Percentiles rank a stretch among this genome's conserved stretches.
phyloP scores from a whole-genome alignment of 2,888 invertebrate species.

The Phania funesta region DNA sequence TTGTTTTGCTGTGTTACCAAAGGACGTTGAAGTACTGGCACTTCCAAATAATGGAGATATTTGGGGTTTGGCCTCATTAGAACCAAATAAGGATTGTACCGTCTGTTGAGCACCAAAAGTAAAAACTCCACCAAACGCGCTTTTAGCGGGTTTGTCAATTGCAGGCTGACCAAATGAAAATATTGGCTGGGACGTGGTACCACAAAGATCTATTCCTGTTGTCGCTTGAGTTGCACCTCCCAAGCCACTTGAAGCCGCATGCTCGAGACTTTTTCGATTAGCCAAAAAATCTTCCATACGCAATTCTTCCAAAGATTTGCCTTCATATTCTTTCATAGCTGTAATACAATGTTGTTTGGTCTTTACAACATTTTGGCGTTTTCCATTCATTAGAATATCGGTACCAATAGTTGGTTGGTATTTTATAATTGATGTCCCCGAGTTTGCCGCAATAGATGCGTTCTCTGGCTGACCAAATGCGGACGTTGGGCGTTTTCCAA shows the following conservation, averaged over 20 bases:
- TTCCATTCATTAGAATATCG: constrained; percentile 95
- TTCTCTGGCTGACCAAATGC: constrained; percentile 72
- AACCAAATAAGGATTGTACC: constrained; percentile 82
- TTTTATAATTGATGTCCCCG: constrained; percentile 88
- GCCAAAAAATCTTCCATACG: constrained; percentile 95
- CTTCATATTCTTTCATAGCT: constrained; percentile 99
- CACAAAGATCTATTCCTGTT: constrained; percentile 81
- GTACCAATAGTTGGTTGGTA: constrained; percentile 92
- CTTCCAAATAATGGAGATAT: constrained; percentile 81
- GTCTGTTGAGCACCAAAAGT: constrained; percentile 84
- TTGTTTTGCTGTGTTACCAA: constrained; percentile 83
- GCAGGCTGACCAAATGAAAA: constrained; percentile 81
- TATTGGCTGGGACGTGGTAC: constrained; percentile 82
- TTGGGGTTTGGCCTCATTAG: constrained; percentile 81
- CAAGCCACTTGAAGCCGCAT: constrained; percentile 80
- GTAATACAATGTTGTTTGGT: constrained; percentile 98
- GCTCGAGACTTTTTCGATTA: constrained; percentile 89
- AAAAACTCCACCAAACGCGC: constrained; percentile 85
- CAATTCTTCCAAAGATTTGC: constrained; percentile 96
- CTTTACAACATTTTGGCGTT: constrained; percentile 90
- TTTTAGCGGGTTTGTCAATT: constrained; percentile 83
- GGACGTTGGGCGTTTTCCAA: constrained; percentile 78
- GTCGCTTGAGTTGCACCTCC: constrained; percentile 80
- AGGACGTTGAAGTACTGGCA: constrained; percentile 83
- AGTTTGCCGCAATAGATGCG: constrained; percentile 72